Conservation (phyloP, 1,140 invertebrate species). For the Neotoxoptera formosana region DNA sequence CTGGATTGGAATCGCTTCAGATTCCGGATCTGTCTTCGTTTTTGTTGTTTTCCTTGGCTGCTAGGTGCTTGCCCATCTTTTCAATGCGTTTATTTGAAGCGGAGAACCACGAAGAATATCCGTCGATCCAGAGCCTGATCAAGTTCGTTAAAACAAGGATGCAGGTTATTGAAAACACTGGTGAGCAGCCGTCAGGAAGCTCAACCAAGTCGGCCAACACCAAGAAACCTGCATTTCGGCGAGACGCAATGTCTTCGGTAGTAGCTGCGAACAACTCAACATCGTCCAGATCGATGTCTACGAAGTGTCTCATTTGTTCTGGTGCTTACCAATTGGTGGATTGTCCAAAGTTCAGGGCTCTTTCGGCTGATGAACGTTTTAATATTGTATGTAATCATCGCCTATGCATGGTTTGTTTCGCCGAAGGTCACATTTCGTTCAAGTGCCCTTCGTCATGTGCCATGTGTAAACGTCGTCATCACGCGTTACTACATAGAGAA, state of each 20-base stretch:
- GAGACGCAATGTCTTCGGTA: background rate
- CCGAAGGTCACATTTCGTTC: background rate
- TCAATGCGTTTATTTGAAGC: background rate
- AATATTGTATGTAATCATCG: background rate
- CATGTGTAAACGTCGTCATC: background rate
- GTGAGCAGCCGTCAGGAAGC: background rate
- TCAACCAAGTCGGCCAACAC: background rate
- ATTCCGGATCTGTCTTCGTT: background rate
- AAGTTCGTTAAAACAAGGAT: background rate
- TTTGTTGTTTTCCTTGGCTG: background rate
- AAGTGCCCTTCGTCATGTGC: background rate
- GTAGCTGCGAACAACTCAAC: background rate
- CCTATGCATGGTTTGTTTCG: background rate
- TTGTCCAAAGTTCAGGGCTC: background rate
- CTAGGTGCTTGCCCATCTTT: background rate
- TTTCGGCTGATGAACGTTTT: background rate
- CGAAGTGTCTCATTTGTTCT: background rate
- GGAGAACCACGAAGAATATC: background rate
- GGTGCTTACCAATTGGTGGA: background rate
- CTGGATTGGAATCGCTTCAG: background rate
- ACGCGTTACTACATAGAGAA: background rate
- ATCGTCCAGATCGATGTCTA: too few species aligned
- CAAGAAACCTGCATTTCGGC: background rate
- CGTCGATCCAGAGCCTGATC: background rate
- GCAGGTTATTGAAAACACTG: background rate